Base-by-base conservation (phyloP, 64 coral and sea anemone genomes). In the Pocillopora damicornis region DNA sequence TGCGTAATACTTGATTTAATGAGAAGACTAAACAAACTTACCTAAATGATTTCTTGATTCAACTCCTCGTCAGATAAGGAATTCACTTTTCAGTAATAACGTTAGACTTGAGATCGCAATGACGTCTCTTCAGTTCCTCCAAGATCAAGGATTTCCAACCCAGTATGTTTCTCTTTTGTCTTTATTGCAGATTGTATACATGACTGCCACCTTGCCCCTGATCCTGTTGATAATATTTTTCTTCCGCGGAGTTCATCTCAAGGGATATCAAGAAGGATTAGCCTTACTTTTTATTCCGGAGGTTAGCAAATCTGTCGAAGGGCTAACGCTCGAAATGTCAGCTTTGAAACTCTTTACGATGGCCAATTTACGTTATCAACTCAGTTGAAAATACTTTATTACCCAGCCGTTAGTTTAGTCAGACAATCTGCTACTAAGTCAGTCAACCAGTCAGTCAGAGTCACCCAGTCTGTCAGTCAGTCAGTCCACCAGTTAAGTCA, bases 171-270 rank as follows among this genome's bases (percentile, higher is more conserved):
- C 42, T 2, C 42, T 51, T 51, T 51, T 51, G 5, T 71, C 34
- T 75, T 23, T 86, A 90, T 87, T 86, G 1, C 90, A 99, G 97
- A 95, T 99, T 58, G 97, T 99, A 56, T 99, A 99, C 75, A 59
- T 99, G 35, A 99, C 97, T 2, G 97, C 97, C 11, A 95, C 94
- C 15, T 83, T 95, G 37, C 97, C 97, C 7, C 75, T 99, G 16
- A 87, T 99, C 17, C 81, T 99, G 64, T 66, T 99, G 26, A 99
- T 99, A 45, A 92, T 99, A 36, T 95, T 99, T 26, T 99, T 99
- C 91, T 92, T 92, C 30, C 92, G 93, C 80, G 88, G 97, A 35
- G 90, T 93, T 63, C 97, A 95, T 79, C 90, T 99, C 12, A 80
- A 95, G 12, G 97, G 97, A 35, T 99, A 95, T 38, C 97, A 99